Base-by-base conservation (phyloP, 2,113 vertebrate genomes). In the Dipodomys stephensi region DNA sequence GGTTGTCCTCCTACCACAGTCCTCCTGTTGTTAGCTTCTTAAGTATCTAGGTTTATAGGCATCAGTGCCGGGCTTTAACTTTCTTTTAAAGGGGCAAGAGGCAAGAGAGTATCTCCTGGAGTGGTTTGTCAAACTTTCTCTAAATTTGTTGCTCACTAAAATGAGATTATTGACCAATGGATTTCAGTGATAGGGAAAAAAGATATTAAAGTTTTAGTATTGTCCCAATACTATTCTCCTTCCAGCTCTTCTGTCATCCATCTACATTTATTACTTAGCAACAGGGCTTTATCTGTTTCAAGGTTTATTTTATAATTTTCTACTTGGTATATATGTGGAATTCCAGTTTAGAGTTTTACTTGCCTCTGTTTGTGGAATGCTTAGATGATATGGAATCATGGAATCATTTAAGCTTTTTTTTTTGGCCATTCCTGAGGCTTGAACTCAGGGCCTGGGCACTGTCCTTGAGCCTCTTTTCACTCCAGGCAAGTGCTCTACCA, bases 201-300 rank as follows among this genome's bases (percentile, higher is more conserved):
- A 57, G 53, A 57, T 64, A 64, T 10, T 23, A 25, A 87, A 80
- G 35, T 79, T 64, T 88, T 64, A 25, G 19, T 71, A 79, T 13
- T 57, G 53, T 57, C 81, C 35, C 11, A 79, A 18, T 11, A 90
- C 44, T 84, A 57, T 60, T 69, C 22, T 80, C 44, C 1, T 67
- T 67, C 65, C 28, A 25, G 25, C 46, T 85, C 64, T 13, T 80
- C 57, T 2, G 27, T 93, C 69, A 57, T 35, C 32, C n/a, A 12
- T 82, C 23, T 91, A 57, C 30, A 12, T 88, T 62, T 88, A 72
- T 79, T 91, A 88, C 15, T 57, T 16, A 82, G 46, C 39, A 60
- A 30, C 9, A 73, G 76, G 53, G 53, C 93, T 96, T 94, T 90
- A 94, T 35, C 9, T 93, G n/a, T 69, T 65, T 82, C 91, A 93